Base-by-base conservation (phyloP, 1,140 invertebrate species). In the Ptiloglossa arizonensis region DNA sequence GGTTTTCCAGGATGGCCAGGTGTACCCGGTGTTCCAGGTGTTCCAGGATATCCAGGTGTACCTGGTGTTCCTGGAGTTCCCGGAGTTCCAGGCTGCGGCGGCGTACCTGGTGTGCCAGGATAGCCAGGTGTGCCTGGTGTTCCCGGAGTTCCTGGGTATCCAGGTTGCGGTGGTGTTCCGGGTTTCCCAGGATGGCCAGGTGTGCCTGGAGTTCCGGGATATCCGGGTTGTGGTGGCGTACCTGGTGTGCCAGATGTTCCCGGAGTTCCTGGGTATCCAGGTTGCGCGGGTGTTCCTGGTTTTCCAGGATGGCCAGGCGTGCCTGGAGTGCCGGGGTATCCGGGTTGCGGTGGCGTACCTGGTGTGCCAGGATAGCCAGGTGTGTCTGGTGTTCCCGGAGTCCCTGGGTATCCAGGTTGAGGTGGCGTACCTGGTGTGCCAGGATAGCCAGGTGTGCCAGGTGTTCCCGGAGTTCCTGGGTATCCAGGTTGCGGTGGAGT, bases 121-220 rank as follows among this genome's bases (percentile, higher is more conserved):
- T 3, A 19, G 17, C 48, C 48, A 68, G 74, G 66, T 15, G 48
- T 44, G 5, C 50, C 60, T 19, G 52, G 29, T 1, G 1, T 11
- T 2, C 19, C 17, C 0, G 74, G 74, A 0, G 9, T 75, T 0
- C 62, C 60, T 0, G 66, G 57, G n/a, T 44, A 54, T 22, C 46
- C 67, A 3, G 66, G 75, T 0, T 41, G 29, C 0, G 56, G 88
- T 1, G 83, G 82, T 1, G 57, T 81, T 17, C 90, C 89, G 3
- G 82, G 80, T 0, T 75, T 86, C 27, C 81, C 72, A 46, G 60
- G 72, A 1, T 0, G 9, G 0, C 0, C 60, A n/a, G 71, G 71
- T 9, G 29, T 73, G 0, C 70, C 68, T 13, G 68, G 63, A 2
- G 5, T 32, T 5, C 62, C 62, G 8, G 46, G 29, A 15, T 17